Conservation (phyloP, 2,888 invertebrate genomes). For the Aphodius sticticus region DNA sequence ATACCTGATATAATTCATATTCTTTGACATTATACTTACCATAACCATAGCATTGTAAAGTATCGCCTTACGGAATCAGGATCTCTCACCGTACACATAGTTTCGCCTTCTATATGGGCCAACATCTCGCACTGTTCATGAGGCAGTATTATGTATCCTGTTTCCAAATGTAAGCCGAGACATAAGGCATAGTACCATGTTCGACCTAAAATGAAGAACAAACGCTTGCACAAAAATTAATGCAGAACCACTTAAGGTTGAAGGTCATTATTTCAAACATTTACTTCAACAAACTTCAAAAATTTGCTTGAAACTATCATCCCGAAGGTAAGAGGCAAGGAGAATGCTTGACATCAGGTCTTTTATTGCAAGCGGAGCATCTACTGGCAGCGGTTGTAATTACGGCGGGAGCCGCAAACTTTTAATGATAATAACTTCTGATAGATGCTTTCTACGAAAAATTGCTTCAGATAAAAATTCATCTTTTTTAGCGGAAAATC, state of each 20-base stretch:
- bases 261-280: too few species aligned
- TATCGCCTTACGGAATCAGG: constrained; percentile 65
- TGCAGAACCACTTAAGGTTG: too few species aligned
- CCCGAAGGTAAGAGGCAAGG: too few species aligned
- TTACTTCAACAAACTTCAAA: neutral
- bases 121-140: constrained; percentile 64
- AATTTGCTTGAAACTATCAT: neutral
- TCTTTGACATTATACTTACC: constrained; percentile 56
- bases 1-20: too few species aligned
- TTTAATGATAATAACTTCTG: too few species aligned
- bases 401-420: too few species aligned
- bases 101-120: constrained; percentile 64
- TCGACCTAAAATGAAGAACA: constrained; percentile 54
- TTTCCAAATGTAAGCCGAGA: constrained; percentile 67
- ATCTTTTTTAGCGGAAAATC: too few species aligned
- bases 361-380: too few species aligned
- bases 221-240: neutral
- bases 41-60: constrained; percentile 68
- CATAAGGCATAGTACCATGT: constrained; percentile 70
- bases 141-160: constrained; percentile 65
- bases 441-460: too few species aligned
- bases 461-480: too few species aligned
- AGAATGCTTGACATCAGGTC: too few species aligned
- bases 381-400: too few species aligned
- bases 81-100: constrained; percentile 59